These are phyloP conservation scores for Perca fluviatilis DNA, from an alignment of 2,113 vertebrate species.

Conservation along the genomic window DNA sequence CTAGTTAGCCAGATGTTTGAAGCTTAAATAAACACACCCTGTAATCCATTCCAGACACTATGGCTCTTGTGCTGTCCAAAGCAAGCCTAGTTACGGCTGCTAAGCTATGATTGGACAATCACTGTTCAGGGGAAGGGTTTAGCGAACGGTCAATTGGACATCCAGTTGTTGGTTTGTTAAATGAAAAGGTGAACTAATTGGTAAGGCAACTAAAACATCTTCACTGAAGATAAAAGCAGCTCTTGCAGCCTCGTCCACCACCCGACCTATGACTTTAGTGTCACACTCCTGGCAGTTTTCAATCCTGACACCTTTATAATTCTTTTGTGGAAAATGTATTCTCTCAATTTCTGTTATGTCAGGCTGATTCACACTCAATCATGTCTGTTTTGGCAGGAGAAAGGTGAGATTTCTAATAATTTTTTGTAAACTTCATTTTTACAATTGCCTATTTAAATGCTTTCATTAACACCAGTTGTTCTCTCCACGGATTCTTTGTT, in stretches of 20 bases:
- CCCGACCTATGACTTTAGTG: neutral
- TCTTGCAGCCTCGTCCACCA: slow-evolving; percentile 1
- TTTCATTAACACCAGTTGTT: slow-evolving; percentile 14
- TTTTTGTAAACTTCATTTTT: neutral
- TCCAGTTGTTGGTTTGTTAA: slow-evolving; percentile 8
- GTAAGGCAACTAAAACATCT: neutral
- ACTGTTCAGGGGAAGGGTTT: neutral
- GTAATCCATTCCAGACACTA: neutral
- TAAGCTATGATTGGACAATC: neutral
- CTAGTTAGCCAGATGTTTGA: neutral
- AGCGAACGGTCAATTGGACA: neutral
- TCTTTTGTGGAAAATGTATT: slow-evolving; percentile 2
- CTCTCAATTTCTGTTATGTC: slow-evolving; percentile 24
- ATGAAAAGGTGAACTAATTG: neutral
- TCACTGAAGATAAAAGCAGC: neutral
- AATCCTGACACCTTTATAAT: neutral
- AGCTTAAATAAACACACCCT: neutral
- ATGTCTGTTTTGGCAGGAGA: slow-evolving; percentile 21
- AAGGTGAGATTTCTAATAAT: slow-evolving; percentile 28
- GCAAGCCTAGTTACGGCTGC: too few species aligned
- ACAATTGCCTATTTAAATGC: neutral
- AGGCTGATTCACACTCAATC: slow-evolving; percentile 8
- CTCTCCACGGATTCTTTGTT: neutral
- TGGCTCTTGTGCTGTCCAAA: too few species aligned
- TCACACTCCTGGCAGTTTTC: slow-evolving; percentile 4